Percentiles rank a stretch among this genome's conserved stretches.
These are phyloP conservation scores for Butorides virescens DNA, from an alignment of 2,113 vertebrate species.

Conservation along the genomic window DNA sequence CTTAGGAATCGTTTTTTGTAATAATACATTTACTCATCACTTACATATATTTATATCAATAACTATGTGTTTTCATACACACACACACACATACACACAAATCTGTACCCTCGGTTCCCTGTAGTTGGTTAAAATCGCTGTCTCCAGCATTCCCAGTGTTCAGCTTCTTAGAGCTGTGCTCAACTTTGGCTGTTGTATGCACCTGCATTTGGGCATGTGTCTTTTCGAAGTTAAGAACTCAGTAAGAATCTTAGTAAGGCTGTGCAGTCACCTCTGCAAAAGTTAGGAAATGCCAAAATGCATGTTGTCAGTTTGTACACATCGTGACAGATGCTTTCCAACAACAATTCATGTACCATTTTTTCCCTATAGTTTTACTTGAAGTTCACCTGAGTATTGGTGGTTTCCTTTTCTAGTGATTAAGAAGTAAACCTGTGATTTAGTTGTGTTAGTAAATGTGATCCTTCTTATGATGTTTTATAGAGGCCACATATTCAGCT, in stretches of 20 bases:
- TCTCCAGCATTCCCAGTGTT: background rate
- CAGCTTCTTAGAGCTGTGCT: background rate
- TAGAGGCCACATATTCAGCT: background rate
- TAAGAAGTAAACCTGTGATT: background rate
- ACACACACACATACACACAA: background rate
- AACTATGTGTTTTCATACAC: background rate
- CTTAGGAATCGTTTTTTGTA: fast-evolving
- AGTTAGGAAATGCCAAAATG: background rate
- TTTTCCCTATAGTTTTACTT: background rate
- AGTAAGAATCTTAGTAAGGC: background rate
- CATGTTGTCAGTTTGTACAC: background rate
- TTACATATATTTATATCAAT: background rate
- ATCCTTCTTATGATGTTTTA: background rate
- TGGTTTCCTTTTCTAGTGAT: background rate
- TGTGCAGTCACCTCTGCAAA: background rate
- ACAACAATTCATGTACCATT: background rate
- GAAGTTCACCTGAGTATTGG: background rate
- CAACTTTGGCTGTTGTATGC: background rate
- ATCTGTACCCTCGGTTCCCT: background rate
- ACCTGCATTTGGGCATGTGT: background rate
- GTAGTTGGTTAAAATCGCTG: background rate
- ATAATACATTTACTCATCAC: background rate
- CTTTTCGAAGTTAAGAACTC: background rate
- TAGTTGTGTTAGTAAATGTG: background rate
- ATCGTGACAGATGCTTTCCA: background rate